Base-by-base conservation (phyloP, 2,797 vertebrate species). In the Hapalemur alaotrensis region DNA sequence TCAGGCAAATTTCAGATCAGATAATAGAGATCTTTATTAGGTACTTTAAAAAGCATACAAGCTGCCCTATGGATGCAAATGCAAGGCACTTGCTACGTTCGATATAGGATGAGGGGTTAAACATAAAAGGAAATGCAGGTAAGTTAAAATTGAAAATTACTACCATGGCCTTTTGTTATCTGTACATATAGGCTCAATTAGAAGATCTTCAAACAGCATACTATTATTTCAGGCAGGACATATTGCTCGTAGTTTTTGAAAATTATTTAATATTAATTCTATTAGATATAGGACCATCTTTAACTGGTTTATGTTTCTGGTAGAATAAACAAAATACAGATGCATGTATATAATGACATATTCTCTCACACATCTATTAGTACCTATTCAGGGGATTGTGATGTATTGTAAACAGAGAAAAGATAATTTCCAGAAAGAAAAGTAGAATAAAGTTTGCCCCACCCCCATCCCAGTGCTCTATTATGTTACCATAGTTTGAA, bases 401-500 rank as follows among this genome's bases (percentile, higher is more conserved):
- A 76, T 54, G 46, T 38, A 89, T 28, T 54, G 2, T 32, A 95
- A 94, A 84, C 20, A 41, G 22, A 89, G 72, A 73, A 79, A 63
- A 59, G 28, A 81, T 57, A 78, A 84, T 93, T 95, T 95, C 63
- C 67, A 90, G 75, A 63, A 18, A 69, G 38, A 78, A 80, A 89
- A 73, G 57, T 57, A 75, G 75, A 61, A 65, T 85, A 81, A 81
- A 61, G 6, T 28, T 89, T 83, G 32, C 11, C 5, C 32, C 15
- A 52, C 38, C 18, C 63, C 46, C 67, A 83, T 7, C 13, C 83
- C 54, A 28, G 18, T 46, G 76, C 50, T 65, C 95, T 63, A 43
- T 93, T 97, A 41, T 67, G 61, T 81, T 96, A 46, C 22, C 65
- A 79, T 80, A 75, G 48, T 89, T 95, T 96, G 96, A 95, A 97